Evolutionary conservation across 2,113 vertebrate species (phyloP).

Genomic region (Microcebus tavaratra): DNA sequence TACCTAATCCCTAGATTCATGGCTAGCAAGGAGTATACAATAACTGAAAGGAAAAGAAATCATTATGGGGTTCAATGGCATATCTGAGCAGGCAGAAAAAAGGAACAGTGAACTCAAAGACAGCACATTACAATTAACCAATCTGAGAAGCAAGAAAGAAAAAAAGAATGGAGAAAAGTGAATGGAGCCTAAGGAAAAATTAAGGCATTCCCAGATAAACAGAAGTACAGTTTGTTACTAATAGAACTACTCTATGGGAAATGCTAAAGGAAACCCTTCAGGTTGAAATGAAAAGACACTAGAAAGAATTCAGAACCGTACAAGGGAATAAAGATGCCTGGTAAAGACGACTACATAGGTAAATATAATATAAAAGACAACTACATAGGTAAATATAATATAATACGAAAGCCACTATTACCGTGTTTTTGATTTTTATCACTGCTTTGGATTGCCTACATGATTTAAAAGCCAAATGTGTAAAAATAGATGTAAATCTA

Average conservation of each 20-base stretch:
- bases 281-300: not conserved
- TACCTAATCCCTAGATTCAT: not conserved
- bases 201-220: not conserved
- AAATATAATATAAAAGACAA: not conserved
- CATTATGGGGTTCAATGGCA: not conserved
- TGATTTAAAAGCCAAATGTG: not conserved
- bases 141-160: not conserved
- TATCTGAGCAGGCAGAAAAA: not conserved
- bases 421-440: not conserved
- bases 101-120: not conserved
- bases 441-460: not conserved
- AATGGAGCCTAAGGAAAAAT: not conserved
- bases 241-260: not conserved
- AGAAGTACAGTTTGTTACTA: not conserved
- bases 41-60: not conserved
- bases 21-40: not conserved
- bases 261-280: not conserved
- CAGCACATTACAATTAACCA: not conserved
- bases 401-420: not conserved
- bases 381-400: not conserved
- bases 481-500: not conserved
- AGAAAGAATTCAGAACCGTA: not conserved
- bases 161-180: not conserved
- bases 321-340: not conserved
- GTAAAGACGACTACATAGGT: too few species aligned